These are phyloP conservation scores for Escarpia spicata DNA, from an alignment of 2,888 invertebrate genomes.

Conservation along the genomic window DNA sequence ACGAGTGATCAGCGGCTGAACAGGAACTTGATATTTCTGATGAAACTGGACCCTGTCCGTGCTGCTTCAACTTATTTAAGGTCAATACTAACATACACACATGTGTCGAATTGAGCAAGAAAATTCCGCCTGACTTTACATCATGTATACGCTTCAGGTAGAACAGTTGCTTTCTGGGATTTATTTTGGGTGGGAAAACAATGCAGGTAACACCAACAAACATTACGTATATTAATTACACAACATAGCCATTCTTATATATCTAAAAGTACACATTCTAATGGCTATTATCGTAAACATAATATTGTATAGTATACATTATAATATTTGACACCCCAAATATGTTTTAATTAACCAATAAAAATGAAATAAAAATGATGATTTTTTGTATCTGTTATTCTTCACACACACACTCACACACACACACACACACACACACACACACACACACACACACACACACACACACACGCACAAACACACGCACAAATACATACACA, in stretches of 20 bases:
- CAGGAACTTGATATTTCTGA: background rate
- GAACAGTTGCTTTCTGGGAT: background rate
- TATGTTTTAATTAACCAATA: no score
- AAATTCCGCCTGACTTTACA: background rate
- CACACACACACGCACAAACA: no score
- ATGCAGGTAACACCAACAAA: background rate
- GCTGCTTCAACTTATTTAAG: background rate
- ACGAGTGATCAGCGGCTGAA: conserved; percentile 3
- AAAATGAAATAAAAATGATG: no score
- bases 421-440: no score
- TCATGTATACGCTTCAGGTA: background rate
- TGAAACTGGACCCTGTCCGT: background rate
- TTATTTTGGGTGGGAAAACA: background rate
- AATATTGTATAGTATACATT: background rate
- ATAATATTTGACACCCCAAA: background rate
- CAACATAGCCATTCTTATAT: background rate
- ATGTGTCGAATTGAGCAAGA: background rate
- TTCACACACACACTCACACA: no score
- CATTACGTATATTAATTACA: background rate
- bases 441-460: no score
- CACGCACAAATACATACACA: no score
- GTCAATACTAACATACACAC: background rate
- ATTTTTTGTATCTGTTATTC: no score
- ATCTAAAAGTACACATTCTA: background rate
- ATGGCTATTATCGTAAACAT: background rate